Conservation (phyloP, 2,797 vertebrate species). For the Carduelis carduelis region DNA sequence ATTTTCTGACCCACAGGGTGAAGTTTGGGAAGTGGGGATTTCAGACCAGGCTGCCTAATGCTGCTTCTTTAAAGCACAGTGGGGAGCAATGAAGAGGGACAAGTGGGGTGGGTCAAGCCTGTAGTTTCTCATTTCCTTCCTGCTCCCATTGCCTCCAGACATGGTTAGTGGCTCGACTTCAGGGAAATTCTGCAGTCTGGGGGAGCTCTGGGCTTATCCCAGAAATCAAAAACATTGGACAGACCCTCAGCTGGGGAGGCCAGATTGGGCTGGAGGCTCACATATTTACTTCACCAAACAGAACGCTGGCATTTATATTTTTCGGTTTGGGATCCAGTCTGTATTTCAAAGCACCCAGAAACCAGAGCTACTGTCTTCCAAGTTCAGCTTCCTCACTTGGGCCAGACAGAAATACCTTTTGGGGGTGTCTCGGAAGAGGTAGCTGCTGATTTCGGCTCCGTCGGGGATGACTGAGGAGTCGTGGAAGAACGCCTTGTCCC, state of each 20-base stretch:
- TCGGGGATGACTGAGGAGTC: constrained; percentile 94
- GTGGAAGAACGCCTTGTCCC: constrained; percentile 90
- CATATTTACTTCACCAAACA: background rate
- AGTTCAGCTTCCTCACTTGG: background rate
- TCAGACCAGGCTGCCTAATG: accelerated
- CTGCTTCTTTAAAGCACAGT: background rate
- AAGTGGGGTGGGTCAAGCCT: background rate
- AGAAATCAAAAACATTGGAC: background rate
- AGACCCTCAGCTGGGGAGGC: background rate
- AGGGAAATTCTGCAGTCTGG: background rate
- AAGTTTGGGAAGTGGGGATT: background rate
- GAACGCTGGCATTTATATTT: background rate
- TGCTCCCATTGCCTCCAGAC: background rate
- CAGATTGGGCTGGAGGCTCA: background rate
- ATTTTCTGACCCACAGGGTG: background rate
- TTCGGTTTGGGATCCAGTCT: background rate
- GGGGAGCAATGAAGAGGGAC: background rate
- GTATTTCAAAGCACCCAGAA: background rate
- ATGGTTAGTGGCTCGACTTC: background rate
- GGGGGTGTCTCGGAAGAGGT: constrained; percentile 94
- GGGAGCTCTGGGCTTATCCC: background rate
- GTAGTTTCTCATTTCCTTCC: background rate
- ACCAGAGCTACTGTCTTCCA: background rate
- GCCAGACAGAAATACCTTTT: constrained; percentile 82
- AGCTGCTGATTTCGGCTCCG: constrained; percentile 94